Base-by-base conservation (phyloP, 2,888 invertebrate genomes). In the Hyles lineata region DNA sequence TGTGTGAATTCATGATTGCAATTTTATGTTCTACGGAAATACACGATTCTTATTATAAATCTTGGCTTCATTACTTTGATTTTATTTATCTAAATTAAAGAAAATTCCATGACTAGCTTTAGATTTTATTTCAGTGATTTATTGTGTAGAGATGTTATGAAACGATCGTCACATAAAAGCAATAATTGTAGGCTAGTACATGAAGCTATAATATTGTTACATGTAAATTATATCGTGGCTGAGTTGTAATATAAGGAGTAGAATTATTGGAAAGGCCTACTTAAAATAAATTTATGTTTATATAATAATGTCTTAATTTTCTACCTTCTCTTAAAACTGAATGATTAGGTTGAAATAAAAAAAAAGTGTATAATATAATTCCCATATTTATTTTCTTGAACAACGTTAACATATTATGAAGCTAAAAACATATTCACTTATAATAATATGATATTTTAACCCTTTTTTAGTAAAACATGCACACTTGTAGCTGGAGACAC, bases 251-350 rank as follows among this genome's bases (percentile, higher is more conserved):
- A 79, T 80, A 82, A 82, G 79, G 80, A 81, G 76, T 83, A 83
- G 81, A 74, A 79, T 77, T 79, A 77, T 77, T 82, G 76, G 81
- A 82, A 85, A 87, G 83, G 85, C 85, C 86, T 89, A 87, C 85
- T 87, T 88, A 87, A 87, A 92, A 92, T 89, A 91, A 91, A 92
- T 87, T 80, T 87, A 89, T 90, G 84, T 90, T 90, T 91, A 88
- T 87, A 84, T 85, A 79, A 76, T 74, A 80, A 85, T 86, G 86
- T 88, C 81, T 89, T 90, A 80, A 87, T 89, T 89, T 87, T 80
- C 77, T 29, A 43, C 50, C 32, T 70, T 55, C 17, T 21, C 58
- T 58, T 23, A 58, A 58, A 55, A 52, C 23, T 19, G 60, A 19
- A 43, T 69, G 6, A 60, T 62, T 32, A 23, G 29, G 29, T 35